Base-by-base conservation (phyloP, 1,140 invertebrate genomes). In the Aricia agestis region DNA sequence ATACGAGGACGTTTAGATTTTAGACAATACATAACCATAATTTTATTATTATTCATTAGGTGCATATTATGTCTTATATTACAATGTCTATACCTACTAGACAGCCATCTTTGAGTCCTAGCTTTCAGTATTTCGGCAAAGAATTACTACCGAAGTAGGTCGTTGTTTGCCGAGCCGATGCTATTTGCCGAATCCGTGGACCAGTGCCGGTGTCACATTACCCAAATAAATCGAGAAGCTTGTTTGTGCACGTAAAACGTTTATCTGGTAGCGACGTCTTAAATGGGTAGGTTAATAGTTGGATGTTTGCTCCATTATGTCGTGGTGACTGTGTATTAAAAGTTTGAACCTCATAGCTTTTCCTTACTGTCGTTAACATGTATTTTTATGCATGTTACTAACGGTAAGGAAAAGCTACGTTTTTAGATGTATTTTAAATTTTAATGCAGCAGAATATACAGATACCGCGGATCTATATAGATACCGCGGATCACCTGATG, bases 141-240 rank as follows among this genome's bases (percentile, higher is more conserved):
- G 59, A 63, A 63, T n/a, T n/a, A n/a, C 59, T 25, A 63, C 2
- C n/a, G 18, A 11, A 63, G 59, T 63, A 25, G 59, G 17, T 19
- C 59, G 74, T 80, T 87, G 82, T 85, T 87, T 86, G 76, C 76
- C 66, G 66, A 81, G 67, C 76, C 79, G 81, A 85, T 85, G 83
- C 78, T 85, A 82, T 87, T 85, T 85, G 75, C 82, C 67, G 72
- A 87, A 84, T 83, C 81, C 82, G 70, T 68, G 78, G 84, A 75
- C 85, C 80, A 80, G 70, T 82, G 82, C 65, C 78, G 81, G 83
- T 85, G 81, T 85, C 85, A 85, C 81, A 82, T 87, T 83, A 78
- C 52, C 76, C 81, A 84, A 84, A 86, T 81, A 86, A 78, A 82
- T 74, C 73, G 81, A 80, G 82, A 82, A 80, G 79, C 73, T 78